Evolutionary conservation across 2,113 vertebrate species (phyloP).

Genomic region (Maccullochella peelii): DNA sequence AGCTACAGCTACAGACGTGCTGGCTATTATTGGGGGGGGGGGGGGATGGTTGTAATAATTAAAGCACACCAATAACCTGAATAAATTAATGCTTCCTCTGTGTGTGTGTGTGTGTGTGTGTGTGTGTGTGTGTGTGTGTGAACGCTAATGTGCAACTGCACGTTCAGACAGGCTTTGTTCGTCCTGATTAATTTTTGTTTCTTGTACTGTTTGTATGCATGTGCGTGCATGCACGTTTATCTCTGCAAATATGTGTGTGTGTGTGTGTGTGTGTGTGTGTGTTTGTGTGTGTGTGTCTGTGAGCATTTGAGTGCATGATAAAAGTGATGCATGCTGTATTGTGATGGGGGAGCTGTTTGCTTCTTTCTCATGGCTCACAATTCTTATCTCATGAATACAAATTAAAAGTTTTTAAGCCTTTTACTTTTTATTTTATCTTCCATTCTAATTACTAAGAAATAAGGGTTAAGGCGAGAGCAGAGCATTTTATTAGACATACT

Average conservation of each 20-base stretch:
- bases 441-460: conserved; percentile 58
- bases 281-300: conserved; percentile 29
- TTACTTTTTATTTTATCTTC: conserved; percentile 49
- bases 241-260: conserved; percentile 16
- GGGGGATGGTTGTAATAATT: conserved; percentile 80
- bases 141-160: conserved; percentile 24
- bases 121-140: conserved; percentile 25
- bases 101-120: conserved; percentile 31
- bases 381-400: conserved; percentile 78
- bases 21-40: conserved; percentile 65
- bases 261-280: too few species aligned
- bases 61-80: conserved; percentile 81
- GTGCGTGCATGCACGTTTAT: conserved; percentile 28
- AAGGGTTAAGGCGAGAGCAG: conserved; percentile 20
- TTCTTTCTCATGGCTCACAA: conserved; percentile 50
- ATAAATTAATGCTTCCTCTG: conserved; percentile 78
- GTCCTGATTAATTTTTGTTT: conserved; percentile 72
- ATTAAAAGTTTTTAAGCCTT: conserved; percentile 74
- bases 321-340: conserved; percentile 62
- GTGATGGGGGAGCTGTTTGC: conserved; percentile 67
- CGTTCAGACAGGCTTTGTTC: conserved; percentile 76
- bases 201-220: conserved; percentile 57
- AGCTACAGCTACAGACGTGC: conserved; percentile 76
- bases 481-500: not conserved
- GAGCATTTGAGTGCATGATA: conserved; percentile 59